These are phyloP conservation scores for Buceros bicornis DNA, from an alignment of 2,797 vertebrate genomes.

Conservation along the genomic window DNA sequence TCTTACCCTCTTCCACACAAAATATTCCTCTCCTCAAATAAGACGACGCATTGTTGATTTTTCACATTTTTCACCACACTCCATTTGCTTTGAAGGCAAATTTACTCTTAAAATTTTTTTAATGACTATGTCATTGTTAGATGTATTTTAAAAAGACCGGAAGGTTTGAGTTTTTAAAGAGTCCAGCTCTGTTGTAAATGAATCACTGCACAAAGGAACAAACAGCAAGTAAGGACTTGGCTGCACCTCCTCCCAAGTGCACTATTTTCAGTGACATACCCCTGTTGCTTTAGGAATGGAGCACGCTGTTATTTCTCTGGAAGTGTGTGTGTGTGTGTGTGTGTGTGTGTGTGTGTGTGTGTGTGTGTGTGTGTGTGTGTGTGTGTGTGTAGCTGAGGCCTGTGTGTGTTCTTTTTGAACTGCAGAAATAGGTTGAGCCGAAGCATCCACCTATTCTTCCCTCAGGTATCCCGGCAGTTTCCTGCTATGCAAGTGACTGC, in stretches of 20 bases:
- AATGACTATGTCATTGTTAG: slow-evolving; percentile 87
- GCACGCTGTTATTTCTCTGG: slow-evolving; percentile 13
- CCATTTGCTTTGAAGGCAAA: slow-evolving; percentile 75
- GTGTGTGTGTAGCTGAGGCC: not conserved
- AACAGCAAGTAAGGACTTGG: slow-evolving; percentile 50
- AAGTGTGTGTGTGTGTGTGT: not conserved
- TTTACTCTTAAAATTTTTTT: slow-evolving; percentile 69
- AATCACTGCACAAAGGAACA: slow-evolving; percentile 43
- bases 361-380: not conserved
- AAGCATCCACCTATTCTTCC: not conserved
- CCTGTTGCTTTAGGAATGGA: slow-evolving; percentile 57
- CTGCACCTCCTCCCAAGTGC: slow-evolving; percentile 50
- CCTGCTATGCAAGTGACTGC: slow-evolving; percentile 76
- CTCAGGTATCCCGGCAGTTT: slow-evolving; percentile 59
- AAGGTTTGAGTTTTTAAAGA: slow-evolving; percentile 66
- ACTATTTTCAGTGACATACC: not conserved
- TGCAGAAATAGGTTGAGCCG: not conserved
- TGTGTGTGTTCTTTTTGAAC: not conserved
- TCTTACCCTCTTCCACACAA: not conserved
- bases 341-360: not conserved
- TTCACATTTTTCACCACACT: slow-evolving; percentile 17
- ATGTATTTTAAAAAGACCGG: slow-evolving; percentile 68
- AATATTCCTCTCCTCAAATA: not conserved
- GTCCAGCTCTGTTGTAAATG: slow-evolving; percentile 57
- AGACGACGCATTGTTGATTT: not conserved